phyloP scores from a whole-genome alignment of 1,140 invertebrate genomes.

The Cryptotermes secundus region DNA sequence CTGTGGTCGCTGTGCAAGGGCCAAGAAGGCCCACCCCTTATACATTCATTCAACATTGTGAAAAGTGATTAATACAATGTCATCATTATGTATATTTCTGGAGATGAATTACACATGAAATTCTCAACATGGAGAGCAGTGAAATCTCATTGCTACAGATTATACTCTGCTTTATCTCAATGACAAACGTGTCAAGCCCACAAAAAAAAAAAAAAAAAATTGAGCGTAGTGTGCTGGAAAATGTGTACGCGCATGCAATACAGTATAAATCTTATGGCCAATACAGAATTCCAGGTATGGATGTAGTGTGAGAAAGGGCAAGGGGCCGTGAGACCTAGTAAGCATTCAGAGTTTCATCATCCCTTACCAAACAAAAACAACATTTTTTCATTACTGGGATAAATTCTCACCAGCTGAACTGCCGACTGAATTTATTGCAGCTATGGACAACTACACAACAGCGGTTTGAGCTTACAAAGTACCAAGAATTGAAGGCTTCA shows the following conservation, averaged over 20 bases:
- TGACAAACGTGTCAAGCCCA: neutral
- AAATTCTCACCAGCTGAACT: slow-evolving; percentile 9
- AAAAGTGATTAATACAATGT: neutral
- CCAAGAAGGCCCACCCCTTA: too few relatives aligned
- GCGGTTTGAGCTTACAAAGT: slow-evolving; percentile 37
- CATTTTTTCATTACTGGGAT: neutral
- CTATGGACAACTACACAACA: slow-evolving; percentile 34
- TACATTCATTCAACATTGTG: too few relatives aligned
- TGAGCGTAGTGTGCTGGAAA: neutral
- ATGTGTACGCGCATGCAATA: neutral
- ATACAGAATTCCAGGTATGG: neutral
- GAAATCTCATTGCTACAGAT: neutral
- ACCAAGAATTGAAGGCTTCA: slow-evolving; percentile 36
- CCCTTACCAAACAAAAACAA: neutral
- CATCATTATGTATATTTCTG: neutral
- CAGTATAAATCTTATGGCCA: neutral
- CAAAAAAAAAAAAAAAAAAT: too few relatives aligned
- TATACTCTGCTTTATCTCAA: neutral
- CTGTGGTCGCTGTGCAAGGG: too few relatives aligned
- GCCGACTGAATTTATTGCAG: slow-evolving; percentile 30
- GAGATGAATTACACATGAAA: neutral
- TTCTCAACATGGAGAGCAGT: neutral
- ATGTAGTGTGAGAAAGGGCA: neutral
- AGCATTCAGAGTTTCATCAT: neutral
- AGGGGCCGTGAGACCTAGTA: neutral